phyloP scores from a whole-genome alignment of 2,113 vertebrate genomes.

The Psettodes erumei region DNA sequence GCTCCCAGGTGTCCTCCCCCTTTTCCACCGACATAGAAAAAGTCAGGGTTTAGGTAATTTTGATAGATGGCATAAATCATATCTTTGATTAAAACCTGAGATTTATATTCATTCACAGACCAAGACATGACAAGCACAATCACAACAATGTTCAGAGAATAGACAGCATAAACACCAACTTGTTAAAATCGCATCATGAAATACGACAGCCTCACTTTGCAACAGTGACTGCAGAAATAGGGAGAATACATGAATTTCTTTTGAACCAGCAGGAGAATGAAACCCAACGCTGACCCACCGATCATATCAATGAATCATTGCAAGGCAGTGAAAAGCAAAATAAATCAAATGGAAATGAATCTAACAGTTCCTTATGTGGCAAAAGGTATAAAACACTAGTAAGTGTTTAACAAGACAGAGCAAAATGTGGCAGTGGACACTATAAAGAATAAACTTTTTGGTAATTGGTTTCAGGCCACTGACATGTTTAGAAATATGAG shows the following conservation, averaged over 20 bases:
- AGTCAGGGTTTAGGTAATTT: slow-evolving; percentile 18
- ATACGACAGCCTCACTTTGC: slow-evolving; percentile 2
- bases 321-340: not conserved
- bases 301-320: not conserved
- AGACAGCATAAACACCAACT: not conserved
- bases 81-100: slow-evolving; percentile 32
- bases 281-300: not conserved
- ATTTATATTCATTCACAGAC: not conserved
- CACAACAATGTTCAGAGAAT: not conserved
- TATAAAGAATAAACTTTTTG: not conserved
- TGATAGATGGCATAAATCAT: slow-evolving; percentile 27
- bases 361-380: not conserved
- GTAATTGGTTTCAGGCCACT: not conserved
- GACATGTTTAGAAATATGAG: not conserved
- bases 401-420: not conserved
- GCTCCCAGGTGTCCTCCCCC: slow-evolving; percentile 26
- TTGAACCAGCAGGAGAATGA: not conserved
- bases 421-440: not conserved
- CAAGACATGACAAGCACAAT: not conserved
- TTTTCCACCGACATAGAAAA: not conserved
- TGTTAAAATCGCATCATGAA: slow-evolving; percentile 10
- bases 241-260: not conserved
- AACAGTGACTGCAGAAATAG: not conserved
- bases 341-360: not conserved
- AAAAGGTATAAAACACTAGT: not conserved